Percentiles rank a stretch among this genome's conserved stretches.
phyloP scores from a whole-genome alignment of 2,113 vertebrate genomes.

The Coreoperca whiteheadi region DNA sequence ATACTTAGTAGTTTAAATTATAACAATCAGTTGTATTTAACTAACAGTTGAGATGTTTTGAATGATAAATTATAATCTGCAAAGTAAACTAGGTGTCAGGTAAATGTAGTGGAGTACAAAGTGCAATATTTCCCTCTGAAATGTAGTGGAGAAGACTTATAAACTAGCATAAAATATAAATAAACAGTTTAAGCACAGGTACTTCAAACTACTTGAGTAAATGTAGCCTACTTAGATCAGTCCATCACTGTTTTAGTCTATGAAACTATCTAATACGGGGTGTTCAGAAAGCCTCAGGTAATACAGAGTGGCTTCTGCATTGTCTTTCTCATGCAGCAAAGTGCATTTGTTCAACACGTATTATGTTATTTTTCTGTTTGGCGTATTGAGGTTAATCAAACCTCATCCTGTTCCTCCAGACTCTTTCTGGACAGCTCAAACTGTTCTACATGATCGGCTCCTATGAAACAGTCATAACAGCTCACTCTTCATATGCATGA shows the following conservation, averaged over 20 bases:
- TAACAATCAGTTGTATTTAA: neutral
- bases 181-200: neutral
- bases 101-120: neutral
- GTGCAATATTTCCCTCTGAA: neutral
- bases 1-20: neutral
- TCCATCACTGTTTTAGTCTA: neutral
- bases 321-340: neutral
- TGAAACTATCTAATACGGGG: neutral
- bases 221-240: neutral
- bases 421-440: conserved; percentile 24
- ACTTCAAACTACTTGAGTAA: neutral
- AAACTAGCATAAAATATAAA: neutral
- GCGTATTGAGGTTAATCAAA: conserved; percentile 1
- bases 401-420: conserved; percentile 26
- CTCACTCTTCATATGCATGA: conserved; percentile 38
- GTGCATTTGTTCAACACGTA: neutral
- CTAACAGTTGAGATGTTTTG: neutral
- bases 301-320: neutral
- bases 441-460: conserved; percentile 17
- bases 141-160: neutral
- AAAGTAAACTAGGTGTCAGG: neutral
- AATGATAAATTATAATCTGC: neutral
- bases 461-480: conserved; percentile 32
- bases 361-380: neutral
- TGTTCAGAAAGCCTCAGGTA: neutral